These are phyloP conservation scores for Drosophila kuntzei DNA, from an alignment of 2,888 invertebrate genomes.

Conservation along the genomic window DNA sequence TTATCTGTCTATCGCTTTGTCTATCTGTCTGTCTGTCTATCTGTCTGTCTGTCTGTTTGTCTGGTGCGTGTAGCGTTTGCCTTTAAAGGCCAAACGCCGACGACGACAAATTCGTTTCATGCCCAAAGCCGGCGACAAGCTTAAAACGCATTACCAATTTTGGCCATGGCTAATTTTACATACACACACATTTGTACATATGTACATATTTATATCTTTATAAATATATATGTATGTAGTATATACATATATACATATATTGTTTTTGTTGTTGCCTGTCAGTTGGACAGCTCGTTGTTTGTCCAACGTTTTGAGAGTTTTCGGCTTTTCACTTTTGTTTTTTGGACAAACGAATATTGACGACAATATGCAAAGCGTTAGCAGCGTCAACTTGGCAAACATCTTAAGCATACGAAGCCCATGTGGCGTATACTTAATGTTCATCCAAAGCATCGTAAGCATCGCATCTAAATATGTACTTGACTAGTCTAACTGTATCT, in stretches of 20 bases:
- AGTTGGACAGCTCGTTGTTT: slow-evolving; percentile 41
- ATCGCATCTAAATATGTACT: not conserved
- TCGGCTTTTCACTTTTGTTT: slow-evolving; percentile 27
- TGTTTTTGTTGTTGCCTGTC: slow-evolving; percentile 13
- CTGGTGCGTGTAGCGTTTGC: slow-evolving; percentile 52
- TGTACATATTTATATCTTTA: not conserved
- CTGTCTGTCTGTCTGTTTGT: slow-evolving; percentile 7
- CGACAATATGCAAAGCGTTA: slow-evolving; percentile 33
- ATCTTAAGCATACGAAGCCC: slow-evolving; percentile 9
- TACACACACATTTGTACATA: too few relatives aligned
- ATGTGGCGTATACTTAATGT: slow-evolving; percentile 33
- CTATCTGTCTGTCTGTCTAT: slow-evolving; percentile 16
- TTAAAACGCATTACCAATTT: slow-evolving; percentile 73
- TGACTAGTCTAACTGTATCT: slow-evolving; percentile 2
- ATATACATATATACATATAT: slow-evolving; percentile 2
- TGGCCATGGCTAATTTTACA: slow-evolving; percentile 74
- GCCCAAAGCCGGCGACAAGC: slow-evolving; percentile 72
- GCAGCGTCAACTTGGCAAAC: slow-evolving; percentile 15
- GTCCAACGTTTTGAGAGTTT: slow-evolving; percentile 11
- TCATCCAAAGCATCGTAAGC: not conserved
- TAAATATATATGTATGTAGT: not conserved
- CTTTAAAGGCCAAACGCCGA: slow-evolving; percentile 60
- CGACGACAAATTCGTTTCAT: slow-evolving; percentile 71
- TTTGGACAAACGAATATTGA: slow-evolving; percentile 28
- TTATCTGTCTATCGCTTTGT: slow-evolving; percentile 3